These are phyloP conservation scores for Lacerta viridis DNA, from an alignment of 2,797 vertebrate genomes.

Conservation along the genomic window DNA sequence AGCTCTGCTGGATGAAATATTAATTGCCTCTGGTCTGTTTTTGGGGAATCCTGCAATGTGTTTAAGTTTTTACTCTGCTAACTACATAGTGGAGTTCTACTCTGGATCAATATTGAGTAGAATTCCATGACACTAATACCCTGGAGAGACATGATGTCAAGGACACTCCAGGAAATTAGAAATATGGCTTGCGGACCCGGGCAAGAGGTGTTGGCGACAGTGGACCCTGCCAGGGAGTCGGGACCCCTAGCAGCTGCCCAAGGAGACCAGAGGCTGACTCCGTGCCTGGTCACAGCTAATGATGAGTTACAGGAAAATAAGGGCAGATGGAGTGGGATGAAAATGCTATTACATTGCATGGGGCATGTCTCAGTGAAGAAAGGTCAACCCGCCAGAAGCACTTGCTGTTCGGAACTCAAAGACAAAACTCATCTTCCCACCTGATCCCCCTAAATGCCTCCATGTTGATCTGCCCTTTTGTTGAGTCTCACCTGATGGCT, in stretches of 20 bases:
- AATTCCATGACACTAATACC: background rate
- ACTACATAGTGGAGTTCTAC: too few species aligned
- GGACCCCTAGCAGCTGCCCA: background rate
- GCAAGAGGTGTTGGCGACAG: background rate
- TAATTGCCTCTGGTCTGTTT: too few species aligned
- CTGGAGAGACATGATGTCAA: background rate
- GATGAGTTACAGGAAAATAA: background rate
- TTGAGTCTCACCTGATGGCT: background rate
- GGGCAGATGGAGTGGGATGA: background rate
- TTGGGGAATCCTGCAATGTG: too few species aligned
- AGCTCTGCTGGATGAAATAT: too few species aligned
- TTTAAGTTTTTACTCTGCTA: too few species aligned
- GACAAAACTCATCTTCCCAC: background rate
- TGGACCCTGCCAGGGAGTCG: background rate
- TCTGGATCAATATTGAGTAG: too few species aligned
- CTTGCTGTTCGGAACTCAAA: slow-evolving; percentile 4
- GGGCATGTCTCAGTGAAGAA: background rate
- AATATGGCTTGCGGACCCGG: background rate
- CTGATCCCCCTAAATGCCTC: background rate
- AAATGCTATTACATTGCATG: background rate
- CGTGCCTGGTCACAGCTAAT: background rate
- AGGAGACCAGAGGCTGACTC: background rate
- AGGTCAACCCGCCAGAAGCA: background rate
- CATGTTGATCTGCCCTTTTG: background rate
- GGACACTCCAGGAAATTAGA: background rate